phyloP scores from a whole-genome alignment of 2,888 invertebrate genomes.

The Sminthurinus aureus region DNA sequence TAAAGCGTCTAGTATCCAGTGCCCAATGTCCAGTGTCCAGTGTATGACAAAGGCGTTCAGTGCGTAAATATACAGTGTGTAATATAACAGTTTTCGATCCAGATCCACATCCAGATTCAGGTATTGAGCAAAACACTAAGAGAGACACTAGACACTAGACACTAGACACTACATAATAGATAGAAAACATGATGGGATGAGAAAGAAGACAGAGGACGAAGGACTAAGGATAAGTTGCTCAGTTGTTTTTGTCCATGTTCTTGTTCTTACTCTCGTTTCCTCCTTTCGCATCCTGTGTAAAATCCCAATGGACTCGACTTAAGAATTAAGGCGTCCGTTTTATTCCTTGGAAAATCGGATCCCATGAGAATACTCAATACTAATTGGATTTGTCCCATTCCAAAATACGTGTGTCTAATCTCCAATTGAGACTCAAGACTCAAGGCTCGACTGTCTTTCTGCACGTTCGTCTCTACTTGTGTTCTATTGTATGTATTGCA shows the following conservation, averaged over 20 bases:
- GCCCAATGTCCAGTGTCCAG: no score
- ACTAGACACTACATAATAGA: neutral
- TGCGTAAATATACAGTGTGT: no score
- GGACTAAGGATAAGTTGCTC: neutral
- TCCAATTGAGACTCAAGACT: neutral
- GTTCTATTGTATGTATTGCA: neutral
- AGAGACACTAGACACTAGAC: no score
- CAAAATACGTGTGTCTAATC: conserved; percentile 40
- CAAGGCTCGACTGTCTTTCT: neutral
- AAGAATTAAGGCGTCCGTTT: conserved; percentile 48
- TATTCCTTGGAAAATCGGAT: conserved; percentile 32
- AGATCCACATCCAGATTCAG: no score
- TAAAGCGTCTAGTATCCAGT: no score
- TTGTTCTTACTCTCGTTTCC: neutral
- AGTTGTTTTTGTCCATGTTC: neutral
- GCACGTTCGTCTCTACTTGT: neutral
- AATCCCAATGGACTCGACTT: conserved; percentile 48
- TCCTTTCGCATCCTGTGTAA: conserved; percentile 15
- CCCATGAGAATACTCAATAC: conserved; percentile 55
- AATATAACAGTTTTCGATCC: no score
- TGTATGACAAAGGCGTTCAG: no score
- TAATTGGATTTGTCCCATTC: conserved; percentile 59
- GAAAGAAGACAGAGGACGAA: neutral
- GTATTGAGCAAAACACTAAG: no score
- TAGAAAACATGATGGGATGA: no score